phyloP scores from a whole-genome alignment of 2,797 vertebrate species.

The Chromobotia macracanthus region DNA sequence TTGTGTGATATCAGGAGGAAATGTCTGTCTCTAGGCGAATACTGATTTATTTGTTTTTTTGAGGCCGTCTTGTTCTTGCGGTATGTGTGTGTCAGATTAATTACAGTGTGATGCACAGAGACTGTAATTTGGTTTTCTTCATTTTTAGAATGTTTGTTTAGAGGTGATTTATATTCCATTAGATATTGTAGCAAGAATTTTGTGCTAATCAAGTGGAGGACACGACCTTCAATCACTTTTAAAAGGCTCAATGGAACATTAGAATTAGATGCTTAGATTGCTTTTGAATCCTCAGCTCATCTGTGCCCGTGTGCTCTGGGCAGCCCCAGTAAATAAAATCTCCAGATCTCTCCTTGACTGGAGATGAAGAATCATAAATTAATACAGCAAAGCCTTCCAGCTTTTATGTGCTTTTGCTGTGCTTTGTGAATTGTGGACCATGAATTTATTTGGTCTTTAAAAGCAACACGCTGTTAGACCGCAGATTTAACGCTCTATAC shows the following conservation, averaged over 20 bases:
- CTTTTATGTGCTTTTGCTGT: slow-evolving; percentile 53
- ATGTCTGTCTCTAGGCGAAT: neutral
- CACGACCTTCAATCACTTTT: slow-evolving; percentile 11
- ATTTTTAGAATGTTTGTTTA: slow-evolving; percentile 4
- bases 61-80: neutral
- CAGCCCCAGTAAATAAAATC: slow-evolving; percentile 54
- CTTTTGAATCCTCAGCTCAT: slow-evolving; percentile 5
- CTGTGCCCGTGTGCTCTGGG: slow-evolving; percentile 14
- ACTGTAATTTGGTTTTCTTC: neutral
- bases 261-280: neutral
- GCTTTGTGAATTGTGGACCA: slow-evolving; percentile 56
- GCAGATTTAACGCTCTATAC: slow-evolving; percentile 49
- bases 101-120: neutral
- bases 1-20: neutral
- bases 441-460: slow-evolving; percentile 61
- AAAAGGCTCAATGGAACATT: neutral
- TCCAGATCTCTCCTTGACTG: slow-evolving; percentile 59
- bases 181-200: neutral
- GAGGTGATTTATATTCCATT: neutral
- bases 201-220: neutral
- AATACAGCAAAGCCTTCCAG: slow-evolving; percentile 25
- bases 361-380: slow-evolving; percentile 59
- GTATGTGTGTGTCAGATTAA: neutral
- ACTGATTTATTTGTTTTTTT: neutral
- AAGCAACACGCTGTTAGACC: slow-evolving; percentile 54